Base-by-base conservation (phyloP, 2,113 vertebrate genomes). In the Marmota flaviventris region DNA sequence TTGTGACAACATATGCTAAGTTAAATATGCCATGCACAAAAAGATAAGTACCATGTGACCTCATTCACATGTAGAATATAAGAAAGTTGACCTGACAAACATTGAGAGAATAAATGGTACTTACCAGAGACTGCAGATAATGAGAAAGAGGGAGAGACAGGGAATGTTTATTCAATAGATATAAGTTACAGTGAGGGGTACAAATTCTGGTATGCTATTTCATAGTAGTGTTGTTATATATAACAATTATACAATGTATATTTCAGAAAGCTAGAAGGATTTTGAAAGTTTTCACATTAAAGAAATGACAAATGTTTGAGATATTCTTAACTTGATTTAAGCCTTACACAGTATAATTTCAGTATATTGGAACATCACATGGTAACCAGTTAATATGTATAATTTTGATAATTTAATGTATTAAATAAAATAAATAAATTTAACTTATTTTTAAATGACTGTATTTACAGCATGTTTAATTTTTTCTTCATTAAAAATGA, bases 391-490 rank as follows among this genome's bases (percentile, higher is more conserved):
- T 45, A 76, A 89, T 8, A 17, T 61, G 53, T 42, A 76, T 10
- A 75, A 75, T 88, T 45, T 53, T 63, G 20, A 61, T 25, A 18
- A 25, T 63, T 89, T n/a, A 17, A 20, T 48, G 34, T 69, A 69
- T 34, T 14, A 34, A 63, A 32, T 56, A 42, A 16, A 88, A n/a
- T 13, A 32, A n/a, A 48, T 67, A 39, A 32, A 42, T 65, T 84
- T 12, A 34, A 24, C 13, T 69, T 11, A 53, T 10, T 85, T 93
- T 93, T 97, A 98, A 98, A 90, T 65, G 2, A 95, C 96, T 88
- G 73, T 20, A 95, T 72, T 78, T 88, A 86, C 5, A 94, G 82
- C 94, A 93, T 65, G 24, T 37, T 22, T 10, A 76, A 25, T 45
- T 27, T 89, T 76, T 81, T 8, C 5, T 37, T 61, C 2, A 93